Evolutionary conservation across 2,113 vertebrate genomes (phyloP).

Genomic region (Bettongia penicillata): DNA sequence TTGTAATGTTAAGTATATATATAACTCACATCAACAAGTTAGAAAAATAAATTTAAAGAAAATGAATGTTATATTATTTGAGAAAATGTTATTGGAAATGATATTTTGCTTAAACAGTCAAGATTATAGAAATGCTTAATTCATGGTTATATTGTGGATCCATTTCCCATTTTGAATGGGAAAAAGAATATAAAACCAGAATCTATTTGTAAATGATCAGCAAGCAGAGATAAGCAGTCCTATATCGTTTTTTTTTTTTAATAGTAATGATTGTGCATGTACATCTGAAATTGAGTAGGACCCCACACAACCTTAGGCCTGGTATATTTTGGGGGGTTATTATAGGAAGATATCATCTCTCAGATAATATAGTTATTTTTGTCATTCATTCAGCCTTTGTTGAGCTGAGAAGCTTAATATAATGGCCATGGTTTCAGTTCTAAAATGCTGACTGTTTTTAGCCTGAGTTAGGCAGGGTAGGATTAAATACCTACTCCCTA

Average conservation of each 20-base stretch:
- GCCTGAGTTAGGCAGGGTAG: constrained; percentile 14
- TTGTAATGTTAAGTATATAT: not conserved
- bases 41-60: constrained; percentile 12
- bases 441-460: constrained; percentile 60
- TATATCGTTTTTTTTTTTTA: not conserved
- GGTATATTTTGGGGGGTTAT: constrained; percentile 15
- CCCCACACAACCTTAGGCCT: not conserved
- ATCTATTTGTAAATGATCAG: not conserved
- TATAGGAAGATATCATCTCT: not conserved
- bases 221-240: not conserved
- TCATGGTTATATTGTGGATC: not conserved
- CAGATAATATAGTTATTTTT: constrained; percentile 28
- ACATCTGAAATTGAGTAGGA: not conserved
- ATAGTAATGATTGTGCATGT: not conserved
- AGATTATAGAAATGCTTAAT: constrained; percentile 14
- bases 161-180: not conserved
- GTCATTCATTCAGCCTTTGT: constrained; percentile 39
- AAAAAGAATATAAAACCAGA: not conserved
- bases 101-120: constrained; percentile 45
- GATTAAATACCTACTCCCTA: not conserved
- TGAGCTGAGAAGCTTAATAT: constrained; percentile 51
- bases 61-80: constrained; percentile 18
- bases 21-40: not conserved
- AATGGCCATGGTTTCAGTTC: constrained; percentile 57
- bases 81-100: constrained; percentile 42